Base-by-base conservation (phyloP, 2,888 invertebrate species). In the Bruchidius siliquastri region DNA sequence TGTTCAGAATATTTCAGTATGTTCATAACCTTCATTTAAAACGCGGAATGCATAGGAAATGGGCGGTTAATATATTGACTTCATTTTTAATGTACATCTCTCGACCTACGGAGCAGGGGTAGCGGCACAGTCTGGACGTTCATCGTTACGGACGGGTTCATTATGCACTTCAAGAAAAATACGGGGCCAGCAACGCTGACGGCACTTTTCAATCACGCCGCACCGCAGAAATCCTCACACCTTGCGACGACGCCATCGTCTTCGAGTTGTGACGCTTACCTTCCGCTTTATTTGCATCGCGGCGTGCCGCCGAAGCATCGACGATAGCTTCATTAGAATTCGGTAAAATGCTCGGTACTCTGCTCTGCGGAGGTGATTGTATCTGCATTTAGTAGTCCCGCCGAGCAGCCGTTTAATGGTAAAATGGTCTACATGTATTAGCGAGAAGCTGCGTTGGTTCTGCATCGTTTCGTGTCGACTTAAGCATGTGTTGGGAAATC, bases 71-170 rank as follows among this genome's bases (percentile, higher is more conserved):
- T n/a, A n/a, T n/a, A n/a, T n/a, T n/a, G n/a, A n/a, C n/a, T n/a
- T n/a, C n/a, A n/a, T n/a, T n/a, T 13, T 49, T 49, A 4, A 13
- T 1, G 10, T 8, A 13, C 49, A 13, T 49, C 18, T 4, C 49
- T 49, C 18, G 49, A 13, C 10, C 49, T 49, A 49, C 8, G 49
- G 1, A 13, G 18, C 10, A 49, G 8, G 10, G 49, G 6, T 49
- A 13, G 18, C 49, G 49, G 49, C 49, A 13, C 49, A 49, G 49
- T 49, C 49, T 49, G 49, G 13, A 1, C 49, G 49, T 49, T 49
- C 13, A 49, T 49, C 49, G 8, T 49, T 13, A 49, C 49, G 79
- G 80, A 81, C 81, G 79, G 79, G 82, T 82, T 82, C 81, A 81
- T 82, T 82, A 82, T 79, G 77, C 67, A 68, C 68, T 73, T 70